phyloP scores from a whole-genome alignment of 35 echinoderm and acorn worm species.

The Strongylocentrotus purpuratus region DNA sequence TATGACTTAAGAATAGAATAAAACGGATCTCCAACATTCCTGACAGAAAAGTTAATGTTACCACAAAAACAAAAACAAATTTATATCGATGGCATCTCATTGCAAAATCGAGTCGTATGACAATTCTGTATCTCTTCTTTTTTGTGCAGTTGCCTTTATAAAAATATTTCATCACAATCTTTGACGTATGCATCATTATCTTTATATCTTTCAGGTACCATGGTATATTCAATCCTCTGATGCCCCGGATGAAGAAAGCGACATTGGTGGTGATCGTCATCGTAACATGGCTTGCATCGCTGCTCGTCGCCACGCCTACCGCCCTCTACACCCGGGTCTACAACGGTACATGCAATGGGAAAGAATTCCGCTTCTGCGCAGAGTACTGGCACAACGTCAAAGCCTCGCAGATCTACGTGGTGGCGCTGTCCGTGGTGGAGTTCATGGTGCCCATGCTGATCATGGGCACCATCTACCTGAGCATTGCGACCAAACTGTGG shows the following conservation, averaged over 20 bases:
- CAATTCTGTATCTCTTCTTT: no score
- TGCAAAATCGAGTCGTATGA: no score
- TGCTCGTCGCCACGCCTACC: constrained; percentile 80
- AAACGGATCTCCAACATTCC: no score
- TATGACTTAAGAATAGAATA: no score
- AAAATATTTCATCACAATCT: not conserved
- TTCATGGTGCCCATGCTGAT: constrained; percentile 86
- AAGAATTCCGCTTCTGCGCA: constrained; percentile 50
- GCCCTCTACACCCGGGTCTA: constrained; percentile 46
- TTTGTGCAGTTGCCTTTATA: no score
- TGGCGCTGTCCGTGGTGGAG: constrained; percentile 71
- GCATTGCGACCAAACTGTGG: constrained; percentile 92
- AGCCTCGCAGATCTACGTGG: constrained; percentile 59
- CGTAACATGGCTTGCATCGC: constrained; percentile 77
- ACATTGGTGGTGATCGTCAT: constrained; percentile 69
- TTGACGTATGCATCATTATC: not conserved
- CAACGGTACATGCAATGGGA: constrained; percentile 49
- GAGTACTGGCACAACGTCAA: constrained; percentile 64
- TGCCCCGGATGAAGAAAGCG: constrained; percentile 88
- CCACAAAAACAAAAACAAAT: no score
- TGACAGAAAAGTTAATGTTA: no score
- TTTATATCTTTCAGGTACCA: constrained; percentile 73
- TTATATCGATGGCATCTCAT: no score
- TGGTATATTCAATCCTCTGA: constrained; percentile 93
- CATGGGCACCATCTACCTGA: constrained; percentile 89